Base-by-base conservation (phyloP, 2,888 invertebrate species). In the Nomada fucata region DNA sequence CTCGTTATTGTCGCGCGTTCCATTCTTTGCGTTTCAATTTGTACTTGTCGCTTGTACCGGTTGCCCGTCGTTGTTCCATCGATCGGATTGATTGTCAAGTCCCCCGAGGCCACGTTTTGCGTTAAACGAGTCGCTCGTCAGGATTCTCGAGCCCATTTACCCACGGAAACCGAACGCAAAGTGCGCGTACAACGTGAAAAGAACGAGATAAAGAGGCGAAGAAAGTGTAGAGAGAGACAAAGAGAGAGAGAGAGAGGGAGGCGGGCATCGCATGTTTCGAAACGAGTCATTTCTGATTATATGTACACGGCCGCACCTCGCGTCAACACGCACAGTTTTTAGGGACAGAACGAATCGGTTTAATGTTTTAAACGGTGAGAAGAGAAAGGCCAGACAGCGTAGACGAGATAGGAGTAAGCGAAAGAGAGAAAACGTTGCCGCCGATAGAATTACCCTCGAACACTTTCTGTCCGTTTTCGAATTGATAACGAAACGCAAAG, bases 291-390 rank as follows among this genome's bases (percentile, higher is more conserved):
- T 82, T 74, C 13, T 65, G 47, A 73, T 73, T 90, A 91, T 47
- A 47, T 91, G 79, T 91, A 91, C 92, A 92, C 88, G 87, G 91
- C 91, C 92, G 92, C 93, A 92, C 91, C 91, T 90, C 92, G 91
- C 92, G 92, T 92, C 92, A 87, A 92, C 91, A 90, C 92, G 90
- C 91, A 86, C 89, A 83, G 26, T 89, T 60, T 83, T 84, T 59
- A 76, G 53, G 79, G 57, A 55, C 52, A 72, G 80, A 73, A 82
- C 79, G 70, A 36, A 79, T 72, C 65, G 55, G 55, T 74, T 73
- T 68, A 60, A 57, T 36, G 36, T 36, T 36, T 36, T 36, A 77
- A 68, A 68, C 64, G 63, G 75, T 69, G 69, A 82, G 82, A 82
- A 79, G 67, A 86, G 69, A 76, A 70, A 75, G 85, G 68, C 76